Base-by-base conservation (phyloP, 2,888 invertebrate species). In the Coenonympha glycerion region DNA sequence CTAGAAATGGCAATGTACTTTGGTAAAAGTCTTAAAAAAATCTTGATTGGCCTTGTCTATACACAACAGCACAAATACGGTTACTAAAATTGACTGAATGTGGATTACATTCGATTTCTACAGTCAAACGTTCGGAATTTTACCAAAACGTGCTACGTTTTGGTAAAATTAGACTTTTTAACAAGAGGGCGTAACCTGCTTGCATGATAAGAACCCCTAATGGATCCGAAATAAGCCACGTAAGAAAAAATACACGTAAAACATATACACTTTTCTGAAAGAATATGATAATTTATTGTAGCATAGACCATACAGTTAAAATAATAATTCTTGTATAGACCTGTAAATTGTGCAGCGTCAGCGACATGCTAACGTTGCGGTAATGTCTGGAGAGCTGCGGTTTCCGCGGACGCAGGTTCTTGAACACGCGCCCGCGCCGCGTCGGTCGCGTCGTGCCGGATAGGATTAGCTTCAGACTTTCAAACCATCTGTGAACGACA, bases 391-490 rank as follows among this genome's bases (percentile, higher is more conserved):
- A 97, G 3, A 99, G 89, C 63, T 97, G 98, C 56, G 93, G 93
- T 75, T 97, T 97, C 48, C 94, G 90, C 9, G 95, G 94, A 8
- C 94, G 90, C 41, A 93, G 90, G 71, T 95, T 95, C 54, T 91
- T 90, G 79, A 99, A 99, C 24, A 97, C 90, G 1, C 91, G 90
- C 0, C 99, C 99, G 62, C 99, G 90, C 6, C 95, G 91, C 0
- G 98, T 98, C 0, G 99, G 98, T 1, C 99, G 91, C 1, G 99
- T 97, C 0, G 98, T 95, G 0, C 94, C 94, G 0, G 97, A 96
- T 26, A 99, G 79, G 56, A 95, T 95, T 53, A 98, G 89, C 80
- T 98, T 97, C 22, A 99, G 88, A 69, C 96, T 97, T 76, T 98
- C 98, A 73, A 98, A 95, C 96, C 98, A 98, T 59, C 92, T 90